Conservation (phyloP, 2,113 vertebrate species). For the Brachyhypopomus gauderio region DNA sequence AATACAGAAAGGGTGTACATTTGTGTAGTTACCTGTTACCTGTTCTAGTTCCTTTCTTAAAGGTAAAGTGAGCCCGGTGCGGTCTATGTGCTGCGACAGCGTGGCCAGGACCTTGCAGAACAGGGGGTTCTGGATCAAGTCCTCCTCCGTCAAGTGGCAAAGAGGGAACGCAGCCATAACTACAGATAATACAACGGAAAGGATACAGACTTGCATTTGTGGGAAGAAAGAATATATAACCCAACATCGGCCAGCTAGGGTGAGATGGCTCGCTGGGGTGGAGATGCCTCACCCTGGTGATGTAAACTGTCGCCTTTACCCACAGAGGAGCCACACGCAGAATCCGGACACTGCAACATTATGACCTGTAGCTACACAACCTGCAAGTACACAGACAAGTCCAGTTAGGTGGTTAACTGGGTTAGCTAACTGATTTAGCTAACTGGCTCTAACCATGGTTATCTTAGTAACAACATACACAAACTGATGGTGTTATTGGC, state of each 20-base stretch:
- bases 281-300: constrained; percentile 63
- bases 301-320: constrained; percentile 62
- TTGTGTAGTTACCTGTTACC: too few relatives aligned
- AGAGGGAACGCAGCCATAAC: constrained; percentile 75
- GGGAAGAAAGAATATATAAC: too few relatives aligned
- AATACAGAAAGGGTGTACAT: too few relatives aligned
- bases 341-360: constrained; percentile 39
- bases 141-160: constrained; percentile 77
- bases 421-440: too few relatives aligned
- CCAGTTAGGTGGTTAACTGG: too few relatives aligned
- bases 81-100: constrained; percentile 78
- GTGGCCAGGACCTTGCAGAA: constrained; percentile 78
- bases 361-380: neutral
- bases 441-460: too few relatives aligned
- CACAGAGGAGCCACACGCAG: constrained; percentile 19
- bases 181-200: constrained; percentile 17
- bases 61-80: constrained; percentile 72
- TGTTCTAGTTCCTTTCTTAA: constrained; percentile 77
- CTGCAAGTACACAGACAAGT: too few relatives aligned
- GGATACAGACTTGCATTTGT: neutral
- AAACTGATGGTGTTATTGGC: too few relatives aligned
- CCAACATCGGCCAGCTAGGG: too few relatives aligned
- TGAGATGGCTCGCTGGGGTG: neutral
- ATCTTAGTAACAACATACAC: too few relatives aligned
- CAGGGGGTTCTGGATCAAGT: constrained; percentile 75